Evolutionary conservation across 2,113 vertebrate species (phyloP), one percentile per base, ranked within the genome.

Genomic region (Periophthalmodon schlosseri): DNA sequence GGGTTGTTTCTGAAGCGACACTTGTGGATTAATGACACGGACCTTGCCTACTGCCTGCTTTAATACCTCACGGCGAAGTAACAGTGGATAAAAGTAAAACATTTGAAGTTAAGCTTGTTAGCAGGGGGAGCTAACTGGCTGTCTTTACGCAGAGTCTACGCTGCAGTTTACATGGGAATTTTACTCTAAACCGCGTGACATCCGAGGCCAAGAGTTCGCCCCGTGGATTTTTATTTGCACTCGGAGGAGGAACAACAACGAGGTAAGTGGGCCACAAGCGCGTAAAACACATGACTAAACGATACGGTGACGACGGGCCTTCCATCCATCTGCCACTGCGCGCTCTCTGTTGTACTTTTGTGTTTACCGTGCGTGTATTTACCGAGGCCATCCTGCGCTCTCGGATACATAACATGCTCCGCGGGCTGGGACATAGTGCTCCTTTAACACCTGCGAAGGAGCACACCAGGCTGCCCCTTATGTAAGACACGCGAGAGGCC

Each of bases 71-170:
- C 39, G 11, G 44, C 73, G 39, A 72, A 89, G 75, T 81, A 75
- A 81, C 21, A 63, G 73, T n/a, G 74, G 81, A 80, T 77, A 47
- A 76, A 82, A 88, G 82, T 84, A 58, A 80, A 75, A 77, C 82
- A 47, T 76, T 76, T 77, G 77, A 84, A 81, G 71, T 85, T 86
- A 82, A 79, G 82, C 82, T 68, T 76, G 75, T 79, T 70, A 79
- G 82, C 74, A 33, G 28, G 56, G 66, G 52, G 73, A 23, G 84
- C 82, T 71, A 34, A 76, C 78, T 67, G 77, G 66, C 50, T 75
- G 76, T 69, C 56, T 76, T 79, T 28, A 58, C 72, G 52, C 70
- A 65, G 68, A 56, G 39, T 28, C 47, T 14, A 20, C 60, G 61
- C 69, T 56, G 73, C 81, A n/a, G 46, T 71, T 65, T 82, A 66